Evolutionary conservation across 1,140 invertebrate genomes (phyloP), one percentile per base, ranked within the genome.

Genomic region (Diorhabda elongata): DNA sequence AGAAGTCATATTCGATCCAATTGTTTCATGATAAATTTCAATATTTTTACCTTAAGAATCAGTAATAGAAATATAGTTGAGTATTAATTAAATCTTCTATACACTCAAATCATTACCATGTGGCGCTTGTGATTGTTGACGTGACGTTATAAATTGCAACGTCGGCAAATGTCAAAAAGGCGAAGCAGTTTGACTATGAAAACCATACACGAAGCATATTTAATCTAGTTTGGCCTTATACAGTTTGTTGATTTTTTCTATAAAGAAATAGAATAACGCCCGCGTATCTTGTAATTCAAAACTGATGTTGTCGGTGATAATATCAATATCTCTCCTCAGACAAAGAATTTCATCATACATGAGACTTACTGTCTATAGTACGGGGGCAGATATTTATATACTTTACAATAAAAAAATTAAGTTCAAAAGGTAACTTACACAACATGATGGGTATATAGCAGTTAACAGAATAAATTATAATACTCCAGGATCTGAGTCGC

Each of bases 211-310:
- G n/a, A 52, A 52, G 47, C 47, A 52, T 52, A 52, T n/a, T 52
- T 52, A 52, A 52, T 52, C 47, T 52, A 52, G 47, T 52, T 52
- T 52, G 47, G 47, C 47, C 47, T 52, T 52, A 52, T 52, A 52
- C n/a, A 26, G 47, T 52, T 8, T 8, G 2, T 6, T 52, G 47
- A 6, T n/a, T 8, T 52, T 52, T 52, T 52, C n/a, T 52, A 3
- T 3, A n/a, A 6, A n/a, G n/a, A 52, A 3, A 52, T 52, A n/a
- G n/a, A 52, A 52, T 52, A n/a, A 52, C 47, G 47, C 47, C 47
- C 47, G 6, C 47, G n/a, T 52, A 52, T 8, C 47, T 6, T 52
- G 47, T 52, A 52, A 52, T 52, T 52, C 47, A 52, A 52, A 52
- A 52, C 47, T 52, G 47, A 52, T 52, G 47, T 52, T 52, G 47